Evolutionary conservation across 2,113 vertebrate genomes (phyloP).

Genomic region (Cyprinodon tularosa): DNA sequence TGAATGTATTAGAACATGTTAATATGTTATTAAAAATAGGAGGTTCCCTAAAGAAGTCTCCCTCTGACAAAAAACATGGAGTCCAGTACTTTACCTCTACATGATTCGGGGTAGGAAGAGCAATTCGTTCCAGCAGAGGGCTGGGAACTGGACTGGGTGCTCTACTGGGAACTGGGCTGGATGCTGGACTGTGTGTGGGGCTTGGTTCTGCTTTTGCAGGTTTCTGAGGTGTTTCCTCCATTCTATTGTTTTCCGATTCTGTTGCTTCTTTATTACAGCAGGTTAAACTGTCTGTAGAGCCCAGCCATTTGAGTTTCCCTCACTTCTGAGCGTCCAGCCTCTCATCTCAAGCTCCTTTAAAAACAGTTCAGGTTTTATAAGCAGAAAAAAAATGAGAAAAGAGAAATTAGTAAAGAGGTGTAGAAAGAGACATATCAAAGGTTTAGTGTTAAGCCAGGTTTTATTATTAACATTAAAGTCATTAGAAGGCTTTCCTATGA

Average conservation of each 20-base stretch:
- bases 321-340: constrained; percentile 10
- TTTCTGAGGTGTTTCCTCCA: constrained; percentile 68
- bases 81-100: constrained; percentile 65
- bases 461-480: not conserved
- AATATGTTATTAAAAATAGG: not conserved
- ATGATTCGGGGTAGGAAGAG: constrained; percentile 67
- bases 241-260: constrained; percentile 43
- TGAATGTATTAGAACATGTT: not conserved
- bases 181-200: constrained; percentile 54
- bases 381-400: constrained; percentile 17
- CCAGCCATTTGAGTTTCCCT: constrained; percentile 56
- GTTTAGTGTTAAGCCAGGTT: too few species aligned
- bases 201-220: constrained; percentile 31
- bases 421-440: too few species aligned
- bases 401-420: not conserved
- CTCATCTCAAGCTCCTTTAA: constrained; percentile 27
- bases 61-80: not conserved
- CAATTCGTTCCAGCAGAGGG: constrained; percentile 55
- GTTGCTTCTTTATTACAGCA: constrained; percentile 35
- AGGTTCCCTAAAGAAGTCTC: not conserved
- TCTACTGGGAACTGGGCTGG: constrained; percentile 40
- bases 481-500: not conserved
- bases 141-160: constrained; percentile 46
- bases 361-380: constrained; percentile 6
- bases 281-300: constrained; percentile 36